Conservation (phyloP, 2,888 invertebrate genomes). For the Aricia artaxerxes region DNA sequence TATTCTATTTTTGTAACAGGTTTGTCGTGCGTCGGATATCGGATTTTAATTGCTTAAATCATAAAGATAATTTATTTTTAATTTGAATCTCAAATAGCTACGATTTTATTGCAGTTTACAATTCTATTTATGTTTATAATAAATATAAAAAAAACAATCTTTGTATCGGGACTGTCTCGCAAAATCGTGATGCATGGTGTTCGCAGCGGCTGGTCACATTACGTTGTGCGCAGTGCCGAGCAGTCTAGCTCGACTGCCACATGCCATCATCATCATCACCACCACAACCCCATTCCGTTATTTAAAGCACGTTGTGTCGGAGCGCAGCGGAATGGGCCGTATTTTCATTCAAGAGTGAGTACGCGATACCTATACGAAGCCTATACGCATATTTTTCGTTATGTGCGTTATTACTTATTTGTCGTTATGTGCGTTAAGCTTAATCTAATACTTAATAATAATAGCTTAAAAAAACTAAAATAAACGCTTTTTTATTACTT, state of each 20-base stretch:
- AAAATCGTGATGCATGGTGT: background rate
- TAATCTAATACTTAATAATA: too few species aligned
- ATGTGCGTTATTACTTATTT: too few species aligned
- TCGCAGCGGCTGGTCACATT: conserved; percentile 46
- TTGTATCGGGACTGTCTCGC: background rate
- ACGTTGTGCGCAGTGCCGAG: conserved; percentile 53
- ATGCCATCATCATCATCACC: background rate
- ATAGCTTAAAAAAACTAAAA: too few species aligned
- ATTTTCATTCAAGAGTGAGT: too few species aligned
- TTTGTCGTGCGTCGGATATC: background rate
- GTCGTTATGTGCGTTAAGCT: too few species aligned
- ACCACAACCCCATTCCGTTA: background rate
- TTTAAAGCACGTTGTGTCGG: background rate
- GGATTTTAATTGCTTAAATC: background rate
- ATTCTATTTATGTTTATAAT: too few species aligned
- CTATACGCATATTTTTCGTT: too few species aligned
- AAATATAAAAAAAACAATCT: background rate
- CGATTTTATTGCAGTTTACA: too few species aligned
- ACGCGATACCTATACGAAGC: too few species aligned
- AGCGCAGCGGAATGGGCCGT: too few species aligned
- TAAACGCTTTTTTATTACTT: too few species aligned
- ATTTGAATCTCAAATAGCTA: background rate
- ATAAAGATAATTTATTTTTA: background rate
- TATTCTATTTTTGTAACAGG: background rate
- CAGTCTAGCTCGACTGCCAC: conserved; percentile 53